Evolutionary conservation across 2,797 vertebrate genomes (phyloP).

Genomic region (Chaetodon trifasciatus): DNA sequence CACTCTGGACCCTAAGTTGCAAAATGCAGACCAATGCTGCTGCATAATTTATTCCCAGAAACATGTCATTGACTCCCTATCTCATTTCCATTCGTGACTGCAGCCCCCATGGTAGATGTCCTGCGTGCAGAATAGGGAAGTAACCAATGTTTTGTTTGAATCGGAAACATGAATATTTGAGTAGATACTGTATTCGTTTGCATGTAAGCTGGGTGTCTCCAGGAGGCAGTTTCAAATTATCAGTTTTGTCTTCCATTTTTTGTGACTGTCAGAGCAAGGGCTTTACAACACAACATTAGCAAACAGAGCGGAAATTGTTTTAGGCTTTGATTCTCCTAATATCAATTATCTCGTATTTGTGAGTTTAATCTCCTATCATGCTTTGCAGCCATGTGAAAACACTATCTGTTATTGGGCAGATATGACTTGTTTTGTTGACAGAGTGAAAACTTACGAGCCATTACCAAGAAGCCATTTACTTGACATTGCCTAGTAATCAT

Average conservation of each 20-base stretch:
- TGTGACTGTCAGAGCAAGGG: conserved; percentile 19
- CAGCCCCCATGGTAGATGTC: neutral
- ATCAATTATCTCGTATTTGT: conserved; percentile 48
- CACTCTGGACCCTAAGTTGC: conserved; percentile 40
- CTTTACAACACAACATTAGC: conserved; percentile 23
- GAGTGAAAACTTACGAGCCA: conserved; percentile 58
- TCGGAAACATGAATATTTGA: conserved; percentile 55
- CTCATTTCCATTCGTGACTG: conserved; percentile 51
- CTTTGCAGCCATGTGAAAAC: conserved; percentile 50
- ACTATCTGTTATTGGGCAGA: conserved; percentile 31
- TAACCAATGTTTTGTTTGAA: conserved; percentile 31
- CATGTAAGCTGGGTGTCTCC: conserved; percentile 5
- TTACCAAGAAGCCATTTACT: conserved; percentile 57
- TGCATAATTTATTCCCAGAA: conserved; percentile 71
- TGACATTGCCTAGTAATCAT: conserved; percentile 66
- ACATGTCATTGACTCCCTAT: conserved; percentile 52
- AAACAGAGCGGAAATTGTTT: conserved; percentile 37
- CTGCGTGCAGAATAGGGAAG: conserved; percentile 35
- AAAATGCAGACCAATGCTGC: conserved; percentile 40
- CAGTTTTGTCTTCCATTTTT: conserved; percentile 29
- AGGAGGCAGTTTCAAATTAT: conserved; percentile 15
- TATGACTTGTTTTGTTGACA: conserved; percentile 54
- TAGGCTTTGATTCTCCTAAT: conserved; percentile 38
- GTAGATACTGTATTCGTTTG: conserved; percentile 17
- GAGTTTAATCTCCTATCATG: conserved; percentile 36